Conservation (phyloP, 2,797 vertebrate genomes). For the Danio albolineatus region DNA sequence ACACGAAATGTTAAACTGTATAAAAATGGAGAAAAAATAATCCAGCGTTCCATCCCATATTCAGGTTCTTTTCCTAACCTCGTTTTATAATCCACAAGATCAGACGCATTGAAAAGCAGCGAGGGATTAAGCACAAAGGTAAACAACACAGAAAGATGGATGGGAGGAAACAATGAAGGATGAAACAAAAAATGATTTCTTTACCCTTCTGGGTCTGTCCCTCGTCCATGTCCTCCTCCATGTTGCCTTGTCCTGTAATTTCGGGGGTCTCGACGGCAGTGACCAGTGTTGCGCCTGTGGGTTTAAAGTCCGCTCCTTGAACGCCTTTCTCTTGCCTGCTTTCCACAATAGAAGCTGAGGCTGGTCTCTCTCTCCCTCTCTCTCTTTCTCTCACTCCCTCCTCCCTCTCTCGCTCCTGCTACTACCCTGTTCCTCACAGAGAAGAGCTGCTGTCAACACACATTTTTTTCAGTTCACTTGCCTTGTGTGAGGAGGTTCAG, state of each 20-base stretch:
- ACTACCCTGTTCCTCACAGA: slow-evolving; percentile 37
- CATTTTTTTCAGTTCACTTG: slow-evolving; percentile 92
- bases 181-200: slow-evolving; percentile 18
- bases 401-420: slow-evolving; percentile 66
- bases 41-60: slow-evolving; percentile 5
- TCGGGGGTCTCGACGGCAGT: slow-evolving; percentile 49
- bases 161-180: slow-evolving; percentile 4
- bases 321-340: slow-evolving; percentile 47
- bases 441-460: slow-evolving; percentile 90
- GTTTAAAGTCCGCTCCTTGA: slow-evolving; percentile 49
- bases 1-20: not conserved
- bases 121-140: slow-evolving; percentile 55
- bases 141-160: slow-evolving; percentile 52
- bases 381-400: slow-evolving; percentile 55
- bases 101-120: slow-evolving; percentile 45
- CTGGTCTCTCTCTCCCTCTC: slow-evolving; percentile 57
- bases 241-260: slow-evolving; percentile 66
- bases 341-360: slow-evolving; percentile 61
- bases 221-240: slow-evolving; percentile 99
- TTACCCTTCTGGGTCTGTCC: slow-evolving; percentile 99
- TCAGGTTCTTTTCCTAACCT: slow-evolving; percentile 21
- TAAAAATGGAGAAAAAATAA: not conserved
- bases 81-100: slow-evolving; percentile 47
- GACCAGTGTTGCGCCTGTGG: slow-evolving; percentile 55
- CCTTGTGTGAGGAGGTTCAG: slow-evolving; percentile 85